These are phyloP conservation scores for Amphilophus citrinellus DNA, from an alignment of 2,113 vertebrate species.

Conservation along the genomic window DNA sequence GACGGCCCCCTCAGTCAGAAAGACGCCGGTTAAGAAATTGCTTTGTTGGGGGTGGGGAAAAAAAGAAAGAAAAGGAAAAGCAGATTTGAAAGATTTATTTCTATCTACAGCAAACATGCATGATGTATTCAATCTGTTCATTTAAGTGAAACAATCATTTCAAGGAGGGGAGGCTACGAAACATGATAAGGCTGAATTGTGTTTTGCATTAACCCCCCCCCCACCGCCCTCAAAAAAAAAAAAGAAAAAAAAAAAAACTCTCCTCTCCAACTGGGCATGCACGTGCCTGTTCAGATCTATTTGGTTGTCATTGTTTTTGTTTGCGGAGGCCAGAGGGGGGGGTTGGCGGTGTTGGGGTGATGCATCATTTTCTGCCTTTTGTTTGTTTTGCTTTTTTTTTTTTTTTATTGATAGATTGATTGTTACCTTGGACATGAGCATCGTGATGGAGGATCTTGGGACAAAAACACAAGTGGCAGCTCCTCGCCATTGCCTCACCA, in stretches of 20 bases:
- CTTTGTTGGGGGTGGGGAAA: slow-evolving; percentile 58
- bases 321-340: slow-evolving; percentile 1
- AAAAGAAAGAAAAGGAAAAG: slow-evolving; percentile 50
- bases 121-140: slow-evolving; percentile 84
- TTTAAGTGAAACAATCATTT: slow-evolving; percentile 84
- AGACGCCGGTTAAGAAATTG: slow-evolving; percentile 80
- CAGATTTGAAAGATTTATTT: slow-evolving; percentile 83
- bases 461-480: slow-evolving; percentile 66
- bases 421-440: slow-evolving; percentile 71
- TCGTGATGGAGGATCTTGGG: slow-evolving; percentile 68
- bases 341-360: slow-evolving; percentile 26
- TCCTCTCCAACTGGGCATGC: slow-evolving; percentile 34
- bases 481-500: slow-evolving; percentile 47
- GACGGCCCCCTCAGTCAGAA: slow-evolving; percentile 73
- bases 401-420: slow-evolving; percentile 76
- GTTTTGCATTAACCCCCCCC: slow-evolving; percentile 47
- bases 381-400: slow-evolving; percentile 67
- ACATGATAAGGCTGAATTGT: slow-evolving; percentile 74
- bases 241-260: neutral
- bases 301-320: slow-evolving; percentile 68
- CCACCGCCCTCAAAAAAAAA: neutral
- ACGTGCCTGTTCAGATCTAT: slow-evolving; percentile 61
- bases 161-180: slow-evolving; percentile 68
- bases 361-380: slow-evolving; percentile 76
- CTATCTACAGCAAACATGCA: slow-evolving; percentile 76